phyloP scores from a whole-genome alignment of 2,888 invertebrate species.

The Schizaphis graminum region DNA sequence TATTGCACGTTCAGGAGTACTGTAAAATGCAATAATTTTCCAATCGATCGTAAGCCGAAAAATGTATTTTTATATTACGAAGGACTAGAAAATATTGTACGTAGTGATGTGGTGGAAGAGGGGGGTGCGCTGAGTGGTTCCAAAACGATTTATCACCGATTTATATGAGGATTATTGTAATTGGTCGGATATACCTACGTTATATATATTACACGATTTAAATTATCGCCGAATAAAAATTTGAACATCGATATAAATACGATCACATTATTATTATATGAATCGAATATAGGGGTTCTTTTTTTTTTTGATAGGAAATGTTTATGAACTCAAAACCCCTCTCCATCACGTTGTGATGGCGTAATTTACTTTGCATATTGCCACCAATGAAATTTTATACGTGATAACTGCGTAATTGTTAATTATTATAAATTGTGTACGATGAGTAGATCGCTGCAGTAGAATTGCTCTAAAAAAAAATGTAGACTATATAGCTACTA shows the following conservation, averaged over 20 bases:
- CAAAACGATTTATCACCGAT: not conserved
- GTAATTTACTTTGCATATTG: not conserved
- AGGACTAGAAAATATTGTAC: not conserved
- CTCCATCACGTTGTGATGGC: not conserved
- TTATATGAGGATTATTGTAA: not conserved
- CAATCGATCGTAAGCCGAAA: not conserved
- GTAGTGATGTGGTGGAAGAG: not conserved
- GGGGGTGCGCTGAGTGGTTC: not conserved
- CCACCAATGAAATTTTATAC: not conserved
- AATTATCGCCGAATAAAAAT: not conserved
- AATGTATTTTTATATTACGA: not conserved
- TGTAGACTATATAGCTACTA: not conserved
- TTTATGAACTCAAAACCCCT: not conserved
- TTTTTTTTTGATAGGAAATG: not conserved
- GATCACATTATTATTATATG: not conserved
- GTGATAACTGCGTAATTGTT: not conserved
- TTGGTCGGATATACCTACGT: not conserved
- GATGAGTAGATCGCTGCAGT: not conserved
- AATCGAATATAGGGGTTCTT: not conserved
- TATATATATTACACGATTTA: not conserved
- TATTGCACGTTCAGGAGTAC: not conserved
- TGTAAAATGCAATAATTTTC: not conserved
- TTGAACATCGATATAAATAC: not conserved
- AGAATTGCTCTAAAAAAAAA: not conserved
- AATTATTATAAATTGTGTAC: not conserved